These are phyloP conservation scores for Pollachius pollachius DNA, from an alignment of 2,113 vertebrate genomes.

Conservation along the genomic window DNA sequence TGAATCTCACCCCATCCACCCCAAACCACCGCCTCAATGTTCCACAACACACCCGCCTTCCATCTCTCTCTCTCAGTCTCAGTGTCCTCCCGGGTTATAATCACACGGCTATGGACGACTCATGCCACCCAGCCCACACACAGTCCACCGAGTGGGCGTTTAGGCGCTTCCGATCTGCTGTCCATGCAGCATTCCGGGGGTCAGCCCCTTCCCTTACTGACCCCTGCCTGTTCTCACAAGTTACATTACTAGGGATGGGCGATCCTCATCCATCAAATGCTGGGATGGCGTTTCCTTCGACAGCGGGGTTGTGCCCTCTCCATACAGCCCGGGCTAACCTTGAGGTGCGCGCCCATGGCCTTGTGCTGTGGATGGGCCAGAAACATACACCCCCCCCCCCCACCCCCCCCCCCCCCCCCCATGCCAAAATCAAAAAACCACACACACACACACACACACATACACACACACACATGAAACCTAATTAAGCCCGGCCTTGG, in stretches of 20 bases:
- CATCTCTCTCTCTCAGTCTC: not conserved
- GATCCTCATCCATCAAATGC: conserved; percentile 74
- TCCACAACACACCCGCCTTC: too few relatives aligned
- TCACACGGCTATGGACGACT: conserved; percentile 25
- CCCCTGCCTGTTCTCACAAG: conserved; percentile 25
- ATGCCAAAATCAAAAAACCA: not conserved
- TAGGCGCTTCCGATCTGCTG: conserved; percentile 11
- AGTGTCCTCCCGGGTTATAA: not conserved
- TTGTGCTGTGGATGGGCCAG: conserved; percentile 34
- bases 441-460: not conserved
- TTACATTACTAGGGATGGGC: conserved; percentile 27
- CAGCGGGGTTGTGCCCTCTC: conserved; percentile 48
- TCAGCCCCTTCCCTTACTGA: not conserved
- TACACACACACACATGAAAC: not conserved
- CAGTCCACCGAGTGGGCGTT: too few relatives aligned
- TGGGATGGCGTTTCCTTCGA: conserved; percentile 48
- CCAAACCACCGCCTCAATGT: too few relatives aligned
- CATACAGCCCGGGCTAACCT: conserved; percentile 53
- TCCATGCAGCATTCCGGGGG: conserved; percentile 13
- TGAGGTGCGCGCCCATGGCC: conserved; percentile 47
- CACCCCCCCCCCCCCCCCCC: conserved; percentile 14
- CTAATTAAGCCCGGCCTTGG: conserved; percentile 25
- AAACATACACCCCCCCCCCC: conserved; percentile 25
- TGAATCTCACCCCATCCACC: too few relatives aligned
- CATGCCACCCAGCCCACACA: not conserved